Evolutionary conservation across 1,140 invertebrate species (phyloP), one percentile per base, ranked within the genome.

Genomic region (Drosophila bipectinata): DNA sequence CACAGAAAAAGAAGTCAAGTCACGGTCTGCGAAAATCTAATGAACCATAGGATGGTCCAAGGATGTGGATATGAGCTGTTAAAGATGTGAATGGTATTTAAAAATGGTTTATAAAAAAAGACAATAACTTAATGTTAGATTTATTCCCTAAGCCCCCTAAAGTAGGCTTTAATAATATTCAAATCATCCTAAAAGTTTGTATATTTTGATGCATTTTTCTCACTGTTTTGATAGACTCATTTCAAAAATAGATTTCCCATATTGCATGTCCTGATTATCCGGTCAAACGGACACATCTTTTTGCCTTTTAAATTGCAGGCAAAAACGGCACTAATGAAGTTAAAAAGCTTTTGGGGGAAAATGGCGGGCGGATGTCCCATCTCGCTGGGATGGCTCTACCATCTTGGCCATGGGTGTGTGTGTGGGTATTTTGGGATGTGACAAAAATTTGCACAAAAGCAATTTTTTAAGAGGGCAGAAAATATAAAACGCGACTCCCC

Each of bases 401-500:
- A 63, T n/a, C 59, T 51, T 44, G 30, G 37, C 63, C 63, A 30
- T 32, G 62, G 49, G 45, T 61, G 18, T 26, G 30, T 61, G 49
- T 58, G 21, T 30, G 59, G 59, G 58, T 69, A 56, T 76, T 54
- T 73, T 39, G 71, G 26, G 55, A 76, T 80, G 77, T 76, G 72
- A 79, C 67, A 80, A 84, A 37, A 80, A 84, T 84, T 84, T 85
- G 77, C 80, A 84, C 81, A 84, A 84, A 84, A 84, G 80, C 80
- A 84, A 84, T 84, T 84, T 84, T 80, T 84, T 84, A 84, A 69
- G 52, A 76, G 66, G 57, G 66, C 56, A 62, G 15, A 61, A 21
- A 79, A 62, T 57, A 62, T 60, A 51, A 56, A 62, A 32, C 47
- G 53, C 49, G 49, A 77, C 78, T 73, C 68, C 32, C 62, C 60